These are phyloP conservation scores for Drosophila micromelanica DNA, from an alignment of 1,140 invertebrate genomes.

Conservation along the genomic window DNA sequence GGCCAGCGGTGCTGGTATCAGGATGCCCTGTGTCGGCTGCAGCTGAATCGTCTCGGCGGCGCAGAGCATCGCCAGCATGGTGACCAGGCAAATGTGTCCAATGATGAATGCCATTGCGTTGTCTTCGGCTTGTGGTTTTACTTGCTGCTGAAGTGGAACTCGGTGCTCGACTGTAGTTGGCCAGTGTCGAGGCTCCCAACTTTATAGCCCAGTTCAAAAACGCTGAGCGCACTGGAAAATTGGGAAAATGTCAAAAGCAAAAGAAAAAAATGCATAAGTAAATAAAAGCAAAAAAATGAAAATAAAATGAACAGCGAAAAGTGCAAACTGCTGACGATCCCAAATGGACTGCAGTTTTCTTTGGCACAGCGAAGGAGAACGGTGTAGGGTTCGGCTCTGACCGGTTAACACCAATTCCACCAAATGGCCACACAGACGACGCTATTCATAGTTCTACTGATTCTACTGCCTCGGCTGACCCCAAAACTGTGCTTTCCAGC, in stretches of 20 bases:
- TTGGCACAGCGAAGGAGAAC: constrained; percentile 28
- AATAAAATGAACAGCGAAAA: constrained; percentile 19
- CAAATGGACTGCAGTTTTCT: constrained; percentile 16
- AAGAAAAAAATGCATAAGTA: background rate
- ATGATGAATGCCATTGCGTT: constrained; percentile 61
- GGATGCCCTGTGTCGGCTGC: constrained; percentile 72
- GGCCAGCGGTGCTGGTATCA: constrained; percentile 70
- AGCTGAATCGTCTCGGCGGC: constrained; percentile 67
- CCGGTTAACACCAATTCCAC: constrained; percentile 36
- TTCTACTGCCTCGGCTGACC: constrained; percentile 38
- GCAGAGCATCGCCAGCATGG: constrained; percentile 41
- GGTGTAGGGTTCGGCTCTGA: constrained; percentile 35
- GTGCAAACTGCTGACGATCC: constrained; percentile 59
- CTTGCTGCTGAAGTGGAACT: constrained; percentile 56
- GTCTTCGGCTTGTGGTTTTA: constrained; percentile 25
- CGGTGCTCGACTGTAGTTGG: constrained; percentile 53
- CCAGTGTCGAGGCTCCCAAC: constrained; percentile 16
- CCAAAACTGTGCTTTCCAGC: constrained; percentile 23
- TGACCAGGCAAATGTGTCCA: constrained; percentile 50
- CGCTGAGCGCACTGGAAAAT: constrained; percentile 40
- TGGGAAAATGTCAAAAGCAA: constrained; percentile 29
- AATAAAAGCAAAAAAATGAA: background rate
- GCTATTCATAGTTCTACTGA: constrained; percentile 23
- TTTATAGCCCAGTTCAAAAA: constrained; percentile 62
- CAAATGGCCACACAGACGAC: constrained; percentile 38